Evolutionary conservation across 2,888 invertebrate genomes (phyloP).

Genomic region (Alitta virens): DNA sequence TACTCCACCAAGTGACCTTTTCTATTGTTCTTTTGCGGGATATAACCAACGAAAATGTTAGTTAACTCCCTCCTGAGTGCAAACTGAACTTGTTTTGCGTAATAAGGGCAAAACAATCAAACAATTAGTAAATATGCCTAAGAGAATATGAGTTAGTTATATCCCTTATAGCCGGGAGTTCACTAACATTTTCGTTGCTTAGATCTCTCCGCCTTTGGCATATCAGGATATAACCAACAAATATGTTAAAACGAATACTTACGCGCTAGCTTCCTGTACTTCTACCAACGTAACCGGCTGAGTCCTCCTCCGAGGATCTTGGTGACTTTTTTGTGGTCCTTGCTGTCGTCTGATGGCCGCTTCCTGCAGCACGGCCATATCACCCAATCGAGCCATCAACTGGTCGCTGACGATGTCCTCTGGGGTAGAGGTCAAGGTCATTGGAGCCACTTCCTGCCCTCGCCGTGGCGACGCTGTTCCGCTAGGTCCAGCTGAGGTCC

Average conservation of each 20-base stretch:
- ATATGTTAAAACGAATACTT: constrained; percentile 12
- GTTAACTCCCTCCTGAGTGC: no score
- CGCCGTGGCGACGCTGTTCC: not conserved
- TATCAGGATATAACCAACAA: not conserved
- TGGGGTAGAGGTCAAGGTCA: not conserved
- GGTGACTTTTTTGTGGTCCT: constrained; percentile 62
- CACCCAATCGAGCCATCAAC: constrained; percentile 39
- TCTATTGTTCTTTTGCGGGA: no score
- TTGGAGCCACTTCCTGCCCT: not conserved
- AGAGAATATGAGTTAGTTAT: no score
- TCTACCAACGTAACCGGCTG: constrained; percentile 48
- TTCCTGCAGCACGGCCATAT: constrained; percentile 30
- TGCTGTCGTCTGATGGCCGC: constrained; percentile 29
- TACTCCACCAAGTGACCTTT: no score
- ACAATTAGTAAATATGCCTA: no score
- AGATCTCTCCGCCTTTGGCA: no score
- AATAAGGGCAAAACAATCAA: no score
- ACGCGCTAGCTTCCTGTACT: constrained; percentile 46
- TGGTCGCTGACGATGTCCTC: constrained; percentile 31
- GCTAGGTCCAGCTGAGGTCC: no score
- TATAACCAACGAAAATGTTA: no score
- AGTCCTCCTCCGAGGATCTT: constrained; percentile 55
- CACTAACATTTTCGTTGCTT: no score
- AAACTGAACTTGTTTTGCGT: no score
- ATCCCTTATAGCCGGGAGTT: no score